Conservation (phyloP, 2,888 invertebrate genomes). For the Orchestes rusci region DNA sequence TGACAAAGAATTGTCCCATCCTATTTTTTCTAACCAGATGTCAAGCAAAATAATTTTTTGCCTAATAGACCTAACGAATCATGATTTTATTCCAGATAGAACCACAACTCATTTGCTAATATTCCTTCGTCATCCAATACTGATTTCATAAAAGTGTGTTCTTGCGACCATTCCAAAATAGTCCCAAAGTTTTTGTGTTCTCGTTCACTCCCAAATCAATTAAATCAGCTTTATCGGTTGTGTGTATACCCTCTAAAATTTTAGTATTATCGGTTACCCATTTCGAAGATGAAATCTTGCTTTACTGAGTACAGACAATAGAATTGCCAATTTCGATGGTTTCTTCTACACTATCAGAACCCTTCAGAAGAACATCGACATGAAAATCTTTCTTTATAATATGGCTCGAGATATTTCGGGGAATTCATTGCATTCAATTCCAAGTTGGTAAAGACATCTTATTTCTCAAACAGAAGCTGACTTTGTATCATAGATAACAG, state of each 20-base stretch:
- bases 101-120: constrained; percentile 4
- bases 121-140: background rate
- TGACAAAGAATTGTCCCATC: constrained; percentile 12
- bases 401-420: too few species aligned
- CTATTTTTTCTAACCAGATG: constrained; percentile 20
- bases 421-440: background rate
- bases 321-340: too few species aligned
- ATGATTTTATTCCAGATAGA: constrained; percentile 6
- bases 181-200: too few species aligned
- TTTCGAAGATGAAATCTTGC: constrained; percentile 21
- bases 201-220: too few species aligned
- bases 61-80: constrained; percentile 24
- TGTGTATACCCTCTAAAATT: too few species aligned
- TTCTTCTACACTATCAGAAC: too few species aligned
- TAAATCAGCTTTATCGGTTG: too few species aligned
- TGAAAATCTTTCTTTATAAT: constrained; percentile 3
- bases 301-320: background rate
- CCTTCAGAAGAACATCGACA: constrained; percentile 3
- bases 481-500: background rate
- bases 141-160: constrained; percentile 1
- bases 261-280: too few species aligned
- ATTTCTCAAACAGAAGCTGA: constrained; percentile 1
- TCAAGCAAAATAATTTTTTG: constrained; percentile 24
- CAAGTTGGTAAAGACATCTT: constrained; percentile 3
- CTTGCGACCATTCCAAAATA: too few species aligned